A percentile compares a stretch with the other conserved stretches of the same genome.
Evolutionary conservation across 2,113 vertebrate species (phyloP).

Genomic region (Anolis carolinensis): DNA sequence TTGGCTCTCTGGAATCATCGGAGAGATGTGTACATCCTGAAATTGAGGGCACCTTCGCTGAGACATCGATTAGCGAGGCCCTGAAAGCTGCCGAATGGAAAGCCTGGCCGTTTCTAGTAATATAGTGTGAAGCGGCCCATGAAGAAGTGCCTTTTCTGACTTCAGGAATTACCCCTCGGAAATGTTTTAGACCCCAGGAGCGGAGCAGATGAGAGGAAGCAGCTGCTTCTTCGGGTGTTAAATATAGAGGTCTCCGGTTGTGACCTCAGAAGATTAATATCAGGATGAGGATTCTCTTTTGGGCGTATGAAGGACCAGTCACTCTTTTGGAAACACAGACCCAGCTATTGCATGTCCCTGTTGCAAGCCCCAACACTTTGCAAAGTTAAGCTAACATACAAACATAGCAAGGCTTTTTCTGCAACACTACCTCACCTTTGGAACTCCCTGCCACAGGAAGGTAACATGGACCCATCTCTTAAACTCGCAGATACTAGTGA

Average conservation of each 20-base stretch:
- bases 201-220: slow-evolving; percentile 68
- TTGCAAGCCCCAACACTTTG: too few relatives aligned
- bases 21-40: slow-evolving; percentile 78
- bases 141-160: slow-evolving; percentile 82
- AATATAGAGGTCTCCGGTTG: slow-evolving; percentile 78
- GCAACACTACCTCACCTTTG: too few relatives aligned
- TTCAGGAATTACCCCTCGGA: slow-evolving; percentile 83
- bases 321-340: too few relatives aligned
- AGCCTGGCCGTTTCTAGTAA: slow-evolving; percentile 84
- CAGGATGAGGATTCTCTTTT: not conserved
- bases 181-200: slow-evolving; percentile 76
- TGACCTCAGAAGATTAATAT: slow-evolving; percentile 57
- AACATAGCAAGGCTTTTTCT: too few relatives aligned
- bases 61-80: slow-evolving; percentile 86
- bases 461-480: too few relatives aligned
- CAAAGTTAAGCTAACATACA: too few relatives aligned
- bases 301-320: slow-evolving; percentile 49
- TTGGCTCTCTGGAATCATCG: slow-evolving; percentile 75
- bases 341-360: too few relatives aligned
- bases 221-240: slow-evolving; percentile 73
- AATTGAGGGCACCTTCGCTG: slow-evolving; percentile 86
- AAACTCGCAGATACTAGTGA: too few relatives aligned
- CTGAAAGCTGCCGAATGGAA: slow-evolving; percentile 87
- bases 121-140: slow-evolving; percentile 85
- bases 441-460: too few relatives aligned